Conservation (phyloP, 2,888 invertebrate genomes). For the Sphinx pinastri region DNA sequence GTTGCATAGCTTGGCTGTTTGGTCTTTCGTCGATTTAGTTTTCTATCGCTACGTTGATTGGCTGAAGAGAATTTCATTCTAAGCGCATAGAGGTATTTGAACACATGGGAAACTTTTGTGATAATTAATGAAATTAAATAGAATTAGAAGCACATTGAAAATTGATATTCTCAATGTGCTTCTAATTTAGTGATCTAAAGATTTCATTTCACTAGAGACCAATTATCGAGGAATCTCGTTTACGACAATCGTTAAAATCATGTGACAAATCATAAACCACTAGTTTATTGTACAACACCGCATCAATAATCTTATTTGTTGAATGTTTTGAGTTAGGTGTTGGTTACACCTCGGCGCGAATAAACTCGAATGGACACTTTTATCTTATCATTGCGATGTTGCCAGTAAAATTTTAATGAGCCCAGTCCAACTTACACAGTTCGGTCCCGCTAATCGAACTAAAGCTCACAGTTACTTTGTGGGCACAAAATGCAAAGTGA, state of each 20-base stretch:
- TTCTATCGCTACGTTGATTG: no score
- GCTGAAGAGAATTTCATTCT: no score
- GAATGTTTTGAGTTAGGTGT: conserved; percentile 14
- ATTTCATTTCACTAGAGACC: conserved; percentile 1
- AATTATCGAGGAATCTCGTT: conserved; percentile 7
- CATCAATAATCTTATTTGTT: conserved; percentile 15
- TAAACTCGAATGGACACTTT: conserved; percentile 44
- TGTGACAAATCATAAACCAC: conserved; percentile 11
- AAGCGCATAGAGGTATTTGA: no score
- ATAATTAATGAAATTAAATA: no score
- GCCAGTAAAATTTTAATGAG: conserved; percentile 74
- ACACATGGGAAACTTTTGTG: no score
- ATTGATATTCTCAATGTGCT: no score
- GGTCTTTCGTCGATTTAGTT: no score
- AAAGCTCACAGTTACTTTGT: conserved; percentile 61
- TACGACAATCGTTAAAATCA: conserved; percentile 13
- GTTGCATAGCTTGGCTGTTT: no score
- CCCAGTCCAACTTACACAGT: conserved; percentile 44
- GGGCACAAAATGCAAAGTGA: conserved; percentile 54
- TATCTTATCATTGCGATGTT: conserved; percentile 61
- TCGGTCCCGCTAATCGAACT: conserved; percentile 64
- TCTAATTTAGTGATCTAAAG: no score
- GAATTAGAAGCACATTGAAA: neutral
- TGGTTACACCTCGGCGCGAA: conserved; percentile 44
- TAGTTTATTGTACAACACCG: conserved; percentile 26